phyloP scores from a whole-genome alignment of 2,113 vertebrate species.

The Ailuropoda melanoleuca region DNA sequence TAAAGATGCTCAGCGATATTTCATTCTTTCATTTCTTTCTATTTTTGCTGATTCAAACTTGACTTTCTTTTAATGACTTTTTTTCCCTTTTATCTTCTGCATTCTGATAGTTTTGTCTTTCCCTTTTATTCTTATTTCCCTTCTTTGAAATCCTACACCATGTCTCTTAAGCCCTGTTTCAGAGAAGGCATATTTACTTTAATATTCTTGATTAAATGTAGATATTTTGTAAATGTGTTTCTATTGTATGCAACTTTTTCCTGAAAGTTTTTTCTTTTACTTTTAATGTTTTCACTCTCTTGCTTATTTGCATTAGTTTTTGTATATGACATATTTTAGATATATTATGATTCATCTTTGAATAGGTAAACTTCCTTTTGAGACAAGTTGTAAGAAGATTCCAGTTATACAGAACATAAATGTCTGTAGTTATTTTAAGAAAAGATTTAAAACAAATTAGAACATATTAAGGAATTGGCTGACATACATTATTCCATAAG shows the following conservation, averaged over 20 bases:
- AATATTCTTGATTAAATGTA: background rate
- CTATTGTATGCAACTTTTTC: background rate
- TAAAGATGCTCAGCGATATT: background rate
- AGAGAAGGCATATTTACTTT: background rate
- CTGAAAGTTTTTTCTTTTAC: background rate
- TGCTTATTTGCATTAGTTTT: background rate
- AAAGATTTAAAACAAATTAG: background rate
- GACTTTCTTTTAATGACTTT: background rate
- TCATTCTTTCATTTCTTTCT: constrained; percentile 8
- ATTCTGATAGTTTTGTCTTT: background rate
- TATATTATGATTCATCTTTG: background rate
- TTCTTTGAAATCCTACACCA: background rate
- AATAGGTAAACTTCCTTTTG: background rate
- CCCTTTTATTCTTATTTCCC: background rate
- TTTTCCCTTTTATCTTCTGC: background rate
- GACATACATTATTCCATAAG: background rate
- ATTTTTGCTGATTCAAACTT: background rate
- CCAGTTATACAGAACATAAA: constrained; percentile 2
- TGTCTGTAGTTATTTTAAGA: background rate
- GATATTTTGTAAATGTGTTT: background rate
- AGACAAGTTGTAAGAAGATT: constrained; percentile 10
- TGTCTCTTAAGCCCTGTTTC: background rate
- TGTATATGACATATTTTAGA: background rate
- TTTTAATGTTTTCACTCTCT: background rate
- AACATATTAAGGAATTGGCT: background rate